These are phyloP conservation scores for Bombus polaris DNA, from an alignment of 1,140 invertebrate genomes.

Conservation along the genomic window DNA sequence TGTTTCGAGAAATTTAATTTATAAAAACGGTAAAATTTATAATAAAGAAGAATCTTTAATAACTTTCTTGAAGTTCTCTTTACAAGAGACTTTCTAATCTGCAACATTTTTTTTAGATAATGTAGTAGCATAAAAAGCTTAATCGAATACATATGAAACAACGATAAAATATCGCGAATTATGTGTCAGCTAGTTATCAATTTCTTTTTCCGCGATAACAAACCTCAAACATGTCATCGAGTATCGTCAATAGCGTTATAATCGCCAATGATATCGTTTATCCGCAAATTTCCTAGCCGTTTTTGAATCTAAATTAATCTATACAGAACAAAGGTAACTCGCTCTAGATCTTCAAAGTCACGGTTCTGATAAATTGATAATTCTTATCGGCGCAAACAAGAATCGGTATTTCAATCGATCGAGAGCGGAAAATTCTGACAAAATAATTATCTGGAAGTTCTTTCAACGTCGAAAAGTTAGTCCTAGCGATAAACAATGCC, in stretches of 20 bases:
- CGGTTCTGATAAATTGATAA: neutral
- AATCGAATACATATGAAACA: neutral
- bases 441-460: slow-evolving; percentile 19
- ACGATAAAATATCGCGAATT: neutral
- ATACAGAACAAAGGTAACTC: no score
- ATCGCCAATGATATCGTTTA: slow-evolving; percentile 36
- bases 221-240: slow-evolving; percentile 23
- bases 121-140: no score
- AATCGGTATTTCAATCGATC: neutral
- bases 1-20: no score
- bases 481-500: slow-evolving; percentile 8
- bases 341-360: slow-evolving; percentile 7
- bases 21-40: no score
- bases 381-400: neutral
- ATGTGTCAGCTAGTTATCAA: neutral
- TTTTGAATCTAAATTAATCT: slow-evolving; percentile 4
- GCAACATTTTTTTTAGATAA: neutral
- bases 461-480: slow-evolving; percentile 57
- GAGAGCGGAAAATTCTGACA: neutral
- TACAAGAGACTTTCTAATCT: neutral
- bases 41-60: no score
- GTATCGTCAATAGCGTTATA: no score
- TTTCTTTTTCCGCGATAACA: neutral
- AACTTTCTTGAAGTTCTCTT: no score
- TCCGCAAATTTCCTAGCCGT: slow-evolving; percentile 21